Conservation (phyloP, 2,888 invertebrate genomes). For the Tubulanus polymorphus region DNA sequence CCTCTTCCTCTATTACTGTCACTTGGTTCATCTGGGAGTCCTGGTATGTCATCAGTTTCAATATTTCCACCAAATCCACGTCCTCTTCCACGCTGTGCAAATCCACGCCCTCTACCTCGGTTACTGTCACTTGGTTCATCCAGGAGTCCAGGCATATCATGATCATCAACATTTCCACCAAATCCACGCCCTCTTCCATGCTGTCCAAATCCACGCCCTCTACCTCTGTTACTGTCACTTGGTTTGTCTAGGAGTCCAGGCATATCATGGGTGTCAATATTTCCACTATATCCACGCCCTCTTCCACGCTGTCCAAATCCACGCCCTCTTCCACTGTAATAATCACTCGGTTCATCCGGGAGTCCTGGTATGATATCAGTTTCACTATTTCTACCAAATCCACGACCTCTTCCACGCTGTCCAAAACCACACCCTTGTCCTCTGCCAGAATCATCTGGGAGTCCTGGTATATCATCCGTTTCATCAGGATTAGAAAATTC, state of each 20-base stretch:
- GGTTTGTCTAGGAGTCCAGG: no score
- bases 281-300: conserved; percentile 4
- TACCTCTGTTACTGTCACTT: no score
- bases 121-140: conserved; percentile 2
- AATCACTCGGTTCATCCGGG: no score
- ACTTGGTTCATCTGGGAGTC: not conserved
- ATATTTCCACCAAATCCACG: conserved; percentile 1
- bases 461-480: not conserved
- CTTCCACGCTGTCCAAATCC: conserved; percentile 9
- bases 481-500: not conserved
- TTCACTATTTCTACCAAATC: conserved; percentile 6
- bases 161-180: not conserved
- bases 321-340: conserved; percentile 7
- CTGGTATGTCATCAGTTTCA: not conserved
- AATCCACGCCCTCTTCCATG: not conserved
- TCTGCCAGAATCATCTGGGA: not conserved
- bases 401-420: conserved; percentile 9
- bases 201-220: conserved; percentile 3
- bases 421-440: conserved; percentile 9
- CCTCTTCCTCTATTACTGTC: conserved; percentile 6
- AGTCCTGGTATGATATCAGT: no score
- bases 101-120: conserved; percentile 4
- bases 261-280: conserved; percentile 3
- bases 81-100: not conserved
- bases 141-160: not conserved